Percentiles rank a stretch among this genome's conserved stretches.
phyloP scores from a whole-genome alignment of 2,797 vertebrate species.

The Sebastes melanostomus region DNA sequence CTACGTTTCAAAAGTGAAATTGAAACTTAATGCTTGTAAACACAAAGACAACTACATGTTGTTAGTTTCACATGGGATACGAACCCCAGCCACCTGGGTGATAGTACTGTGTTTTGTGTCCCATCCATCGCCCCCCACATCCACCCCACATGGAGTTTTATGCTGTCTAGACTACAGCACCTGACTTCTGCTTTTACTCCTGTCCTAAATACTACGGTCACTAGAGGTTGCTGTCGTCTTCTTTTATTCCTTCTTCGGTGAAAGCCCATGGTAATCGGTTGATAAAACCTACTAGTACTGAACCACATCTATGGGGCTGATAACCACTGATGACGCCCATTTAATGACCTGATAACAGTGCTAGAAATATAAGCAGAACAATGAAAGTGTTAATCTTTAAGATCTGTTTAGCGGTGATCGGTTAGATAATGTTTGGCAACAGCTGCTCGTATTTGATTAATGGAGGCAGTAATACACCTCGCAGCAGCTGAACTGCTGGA shows the following conservation, averaged over 20 bases:
- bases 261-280: not conserved
- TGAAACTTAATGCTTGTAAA: not conserved
- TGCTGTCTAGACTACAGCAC: not conserved
- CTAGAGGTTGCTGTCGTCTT: too few species aligned
- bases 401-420: not conserved
- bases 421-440: not conserved
- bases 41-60: not conserved
- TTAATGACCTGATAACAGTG: not conserved
- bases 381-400: not conserved
- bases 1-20: not conserved
- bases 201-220: too few species aligned
- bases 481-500: not conserved
- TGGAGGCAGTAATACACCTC: not conserved
- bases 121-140: not conserved
- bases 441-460: not conserved
- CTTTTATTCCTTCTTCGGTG: too few species aligned
- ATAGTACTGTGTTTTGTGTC: too few species aligned
- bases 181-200: not conserved
- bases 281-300: not conserved
- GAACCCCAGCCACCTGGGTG: too few species aligned
- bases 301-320: not conserved
- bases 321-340: fast-evolving
- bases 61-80: too few species aligned
- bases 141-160: not conserved
- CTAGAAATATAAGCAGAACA: not conserved